Base-by-base conservation (phyloP, 2,797 vertebrate genomes). In the Anabas testudineus region DNA sequence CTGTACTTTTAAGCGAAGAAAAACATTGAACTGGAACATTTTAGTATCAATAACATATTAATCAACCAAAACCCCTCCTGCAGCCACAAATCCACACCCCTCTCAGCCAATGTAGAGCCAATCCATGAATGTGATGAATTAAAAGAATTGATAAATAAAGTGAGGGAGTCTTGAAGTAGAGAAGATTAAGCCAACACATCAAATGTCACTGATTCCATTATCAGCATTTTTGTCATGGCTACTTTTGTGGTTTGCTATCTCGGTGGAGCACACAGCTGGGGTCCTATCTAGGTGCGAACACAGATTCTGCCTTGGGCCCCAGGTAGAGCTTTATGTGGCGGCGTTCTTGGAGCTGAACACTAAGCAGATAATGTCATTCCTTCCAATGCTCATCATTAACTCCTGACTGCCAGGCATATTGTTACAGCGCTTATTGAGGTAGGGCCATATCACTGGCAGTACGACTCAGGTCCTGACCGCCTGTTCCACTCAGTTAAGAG, bases 251-350 rank as follows among this genome's bases (percentile, higher is more conserved):
- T 70, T 56, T 42, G 77, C 85, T 93, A 94, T 94, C 95, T 95
- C 85, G 75, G 90, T 58, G 87, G 92, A 93, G 90, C 92, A 91
- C 95, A 92, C 95, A 97, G 95, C 95, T 92, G 92, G 95, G 87
- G 92, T 94, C 94, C 93, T 94, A 94, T 93, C 95, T 86, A 85
- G 74, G 81, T 73, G 66, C 61, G 80, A 95, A 94, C 93, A 95
- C 81, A 83, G 88, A 94, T 95, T 93, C 91, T 91, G 95, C 95
- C 95, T 90, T 90, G 94, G 95, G 95, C 95, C 91, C 91, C 79
- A 91, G 69, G 88, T 92, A 94, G 89, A 89, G 94, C 93, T 94
- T 95, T 94, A 92, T 82, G 73, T 76, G 78, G 73, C 65, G 90
- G 82, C 66, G 52, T 76, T 90, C 82, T 76, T 73, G 92, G 93